Conservation (phyloP, 92 coral and sea anemone genomes). For the Parazoanthus atlanticus region DNA sequence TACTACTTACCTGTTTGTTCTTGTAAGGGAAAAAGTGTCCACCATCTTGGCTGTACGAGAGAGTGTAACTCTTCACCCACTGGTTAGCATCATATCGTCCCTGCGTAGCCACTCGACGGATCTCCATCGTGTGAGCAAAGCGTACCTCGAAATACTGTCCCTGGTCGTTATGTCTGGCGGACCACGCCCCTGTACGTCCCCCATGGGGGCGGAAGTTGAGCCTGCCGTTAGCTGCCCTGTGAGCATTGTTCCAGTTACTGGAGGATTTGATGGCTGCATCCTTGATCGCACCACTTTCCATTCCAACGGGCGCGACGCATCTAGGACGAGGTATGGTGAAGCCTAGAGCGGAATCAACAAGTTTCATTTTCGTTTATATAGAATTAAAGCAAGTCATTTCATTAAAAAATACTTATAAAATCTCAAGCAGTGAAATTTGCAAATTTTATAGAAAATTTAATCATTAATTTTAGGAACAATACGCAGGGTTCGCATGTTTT, state of each 20-base stretch:
- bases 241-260: neutral
- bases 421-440: neutral
- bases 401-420: too few relatives aligned
- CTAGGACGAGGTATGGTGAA: neutral
- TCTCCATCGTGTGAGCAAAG: neutral
- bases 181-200: constrained; percentile 19
- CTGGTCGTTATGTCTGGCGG: neutral
- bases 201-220: neutral
- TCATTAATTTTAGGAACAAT: too few relatives aligned
- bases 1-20: neutral
- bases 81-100: neutral
- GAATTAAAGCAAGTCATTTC: neutral
- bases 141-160: neutral
- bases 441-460: too few relatives aligned
- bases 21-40: neutral
- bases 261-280: neutral
- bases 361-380: neutral
- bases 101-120: constrained; percentile 10
- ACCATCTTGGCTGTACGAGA: constrained; percentile 11
- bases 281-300: neutral
- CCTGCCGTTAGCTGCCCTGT: neutral
- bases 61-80: constrained; percentile 10
- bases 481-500: too few relatives aligned
- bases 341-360: neutral
- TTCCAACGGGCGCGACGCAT: neutral